Base-by-base conservation (phyloP, 2,797 vertebrate species). In the Nannoperca obscura region DNA sequence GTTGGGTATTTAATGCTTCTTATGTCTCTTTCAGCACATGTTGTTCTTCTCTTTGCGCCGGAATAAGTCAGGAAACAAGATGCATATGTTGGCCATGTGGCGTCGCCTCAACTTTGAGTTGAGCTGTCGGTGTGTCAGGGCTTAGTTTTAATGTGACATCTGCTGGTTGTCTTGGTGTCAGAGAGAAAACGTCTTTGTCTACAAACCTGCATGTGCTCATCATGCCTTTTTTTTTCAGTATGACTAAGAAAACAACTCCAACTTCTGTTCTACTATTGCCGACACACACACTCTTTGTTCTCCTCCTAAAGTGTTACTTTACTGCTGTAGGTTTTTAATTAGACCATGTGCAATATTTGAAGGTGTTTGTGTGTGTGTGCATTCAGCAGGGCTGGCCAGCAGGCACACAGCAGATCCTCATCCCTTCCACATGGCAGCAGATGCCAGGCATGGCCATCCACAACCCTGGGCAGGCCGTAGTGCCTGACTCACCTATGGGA, bases 341-440 rank as follows among this genome's bases (percentile, higher is more conserved):
- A 38, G 40, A 49, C 50, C 1, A 30, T 64, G n/a, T 44, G 9
- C 22, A 46, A 10, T 44, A 60, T 17, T 44, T 60, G 14, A 62
- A 52, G 20, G 15, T 64, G 22, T 27, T 30, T 27, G 2, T 76
- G 7, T 75, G 7, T 75, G 61, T 81, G 11, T 80, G 52, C 80
- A 86, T 93, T 87, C 93, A 98, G 97, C 98, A 98, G 96, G 97
- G 97, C 81, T 99, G 98, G 98, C 97, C 98, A n/a, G 96, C 96
- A 49, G 97, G 97, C 70, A 97, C 98, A 24, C 98, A 99, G 88
- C 98, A 99, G 94, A 99, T 99, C 79, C 95, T 99, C 87, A 96
- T 99, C 76, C 98, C 98, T 47, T 99, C 98, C 54, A 95, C 97
- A 12, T 99, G 98, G 98, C 98, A 99, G 92, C 98, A 99, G 93